Evolutionary conservation across 2,888 invertebrate species (phyloP).

Genomic region (Resseliella maxima): DNA sequence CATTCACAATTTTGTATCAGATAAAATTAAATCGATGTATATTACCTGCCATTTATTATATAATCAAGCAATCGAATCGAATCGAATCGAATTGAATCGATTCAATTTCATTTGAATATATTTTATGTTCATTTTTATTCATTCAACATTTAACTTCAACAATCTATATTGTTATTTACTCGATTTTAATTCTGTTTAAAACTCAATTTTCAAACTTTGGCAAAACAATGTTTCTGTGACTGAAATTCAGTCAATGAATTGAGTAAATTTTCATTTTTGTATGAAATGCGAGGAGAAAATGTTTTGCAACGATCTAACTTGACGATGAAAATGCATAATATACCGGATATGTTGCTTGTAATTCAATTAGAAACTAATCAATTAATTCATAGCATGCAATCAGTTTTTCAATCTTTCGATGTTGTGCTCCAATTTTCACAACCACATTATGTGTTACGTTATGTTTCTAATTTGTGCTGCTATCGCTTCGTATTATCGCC

Average conservation of each 20-base stretch:
- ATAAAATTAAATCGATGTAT: background rate
- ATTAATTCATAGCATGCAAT: background rate
- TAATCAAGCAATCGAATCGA: background rate
- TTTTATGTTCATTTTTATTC: too few relatives aligned
- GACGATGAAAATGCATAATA: background rate
- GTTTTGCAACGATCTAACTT: too few relatives aligned
- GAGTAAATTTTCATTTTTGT: too few relatives aligned
- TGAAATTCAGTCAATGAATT: too few relatives aligned
- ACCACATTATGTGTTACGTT: background rate
- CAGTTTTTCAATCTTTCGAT: conserved; percentile 31
- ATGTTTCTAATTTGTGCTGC: background rate
- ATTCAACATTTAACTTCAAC: too few relatives aligned
- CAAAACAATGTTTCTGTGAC: too few relatives aligned
- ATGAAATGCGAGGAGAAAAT: too few relatives aligned
- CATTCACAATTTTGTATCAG: background rate
- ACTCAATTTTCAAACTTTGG: too few relatives aligned
- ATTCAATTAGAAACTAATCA: conserved; percentile 39
- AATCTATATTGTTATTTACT: too few relatives aligned
- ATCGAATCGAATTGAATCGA: conserved; percentile 8
- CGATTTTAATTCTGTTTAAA: too few relatives aligned
- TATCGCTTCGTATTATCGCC: conserved; percentile 16
- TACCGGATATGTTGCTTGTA: background rate
- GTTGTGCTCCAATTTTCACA: background rate
- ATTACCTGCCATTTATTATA: conserved; percentile 34
- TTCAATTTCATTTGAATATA: conserved; percentile 13